These are phyloP conservation scores for Corythaixoides concolor DNA, from an alignment of 2,113 vertebrate genomes.

Conservation along the genomic window DNA sequence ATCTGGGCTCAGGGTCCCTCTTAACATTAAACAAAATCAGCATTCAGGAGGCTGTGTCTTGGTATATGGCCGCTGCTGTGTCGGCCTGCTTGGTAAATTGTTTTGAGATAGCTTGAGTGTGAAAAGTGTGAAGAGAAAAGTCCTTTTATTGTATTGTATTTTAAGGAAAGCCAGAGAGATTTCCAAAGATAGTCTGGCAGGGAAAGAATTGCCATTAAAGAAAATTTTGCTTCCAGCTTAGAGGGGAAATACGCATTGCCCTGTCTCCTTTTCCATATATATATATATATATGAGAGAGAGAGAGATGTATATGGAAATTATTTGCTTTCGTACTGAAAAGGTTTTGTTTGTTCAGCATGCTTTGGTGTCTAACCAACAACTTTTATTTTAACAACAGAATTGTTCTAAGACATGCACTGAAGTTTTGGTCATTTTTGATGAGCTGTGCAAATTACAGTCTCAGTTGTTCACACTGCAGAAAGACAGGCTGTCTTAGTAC, in stretches of 20 bases:
- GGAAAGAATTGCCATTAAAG: background rate
- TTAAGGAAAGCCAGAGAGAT: constrained; percentile 9
- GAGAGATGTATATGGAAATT: background rate
- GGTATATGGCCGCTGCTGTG: background rate
- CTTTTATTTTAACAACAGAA: background rate
- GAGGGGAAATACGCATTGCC: background rate
- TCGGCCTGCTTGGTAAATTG: background rate
- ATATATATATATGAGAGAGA: background rate
- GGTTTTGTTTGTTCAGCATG: background rate
- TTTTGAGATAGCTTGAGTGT: background rate
- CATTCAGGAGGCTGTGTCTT: background rate
- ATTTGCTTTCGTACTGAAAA: background rate
- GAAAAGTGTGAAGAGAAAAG: background rate
- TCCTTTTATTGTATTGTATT: background rate
- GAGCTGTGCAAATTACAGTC: background rate
- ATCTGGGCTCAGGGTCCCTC: background rate
- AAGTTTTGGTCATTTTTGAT: background rate
- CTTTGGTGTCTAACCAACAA: background rate
- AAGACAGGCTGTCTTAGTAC: background rate
- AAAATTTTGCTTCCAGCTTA: background rate
- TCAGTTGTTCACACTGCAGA: background rate
- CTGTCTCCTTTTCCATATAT: background rate
- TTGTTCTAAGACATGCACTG: background rate
- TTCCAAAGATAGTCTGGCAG: background rate
- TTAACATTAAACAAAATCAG: background rate